Base-by-base conservation (phyloP, 2,797 vertebrate species). In the Cottoperca gobio region DNA sequence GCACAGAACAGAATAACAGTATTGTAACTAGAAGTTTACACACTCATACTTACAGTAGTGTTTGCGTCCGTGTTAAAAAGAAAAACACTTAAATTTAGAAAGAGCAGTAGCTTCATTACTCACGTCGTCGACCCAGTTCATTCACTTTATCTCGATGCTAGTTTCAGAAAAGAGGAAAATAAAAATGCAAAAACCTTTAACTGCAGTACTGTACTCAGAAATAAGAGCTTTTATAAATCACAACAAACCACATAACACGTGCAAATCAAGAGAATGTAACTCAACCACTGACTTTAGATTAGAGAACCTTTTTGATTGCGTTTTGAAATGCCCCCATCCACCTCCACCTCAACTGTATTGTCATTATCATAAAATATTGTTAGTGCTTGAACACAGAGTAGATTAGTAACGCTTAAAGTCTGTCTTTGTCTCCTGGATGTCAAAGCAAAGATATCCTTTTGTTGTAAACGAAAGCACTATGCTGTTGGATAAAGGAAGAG, bases 401-500 rank as follows among this genome's bases (percentile, higher is more conserved):
- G 89, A 92, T 91, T 93, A 94, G 91, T 87, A 54, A 89, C 70
- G 84, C 76, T 91, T 86, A 88, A 94, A 92, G 92, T 93, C 90
- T 93, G 91, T 95, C 90, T 94, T 91, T 93, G 91, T 95, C 91
- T 94, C 92, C 89, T 90, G 93, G 95, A 93, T 94, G 91, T 95
- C 93, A 84, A 91, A 92, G 91, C 92, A 94, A 94, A 94, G 93
- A 94, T 92, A 91, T 95, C 92, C 91, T 92, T 93, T 94, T 95
- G 94, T 95, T 95, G 90, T 94, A 96, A 96, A 96, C 94, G 89
- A 95, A 95, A 96, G 95, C 95, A 96, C 95, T 95, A 95, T 95
- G 92, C 94, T 94, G 94, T 95, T 96, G 95, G 95, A 95, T 94
- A 94, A 95, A 95, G 93, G 94, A 94, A 94, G 94, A 95, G 94